Evolutionary conservation across 2,888 invertebrate genomes (phyloP).

Genomic region (Iphiclides podalirius): DNA sequence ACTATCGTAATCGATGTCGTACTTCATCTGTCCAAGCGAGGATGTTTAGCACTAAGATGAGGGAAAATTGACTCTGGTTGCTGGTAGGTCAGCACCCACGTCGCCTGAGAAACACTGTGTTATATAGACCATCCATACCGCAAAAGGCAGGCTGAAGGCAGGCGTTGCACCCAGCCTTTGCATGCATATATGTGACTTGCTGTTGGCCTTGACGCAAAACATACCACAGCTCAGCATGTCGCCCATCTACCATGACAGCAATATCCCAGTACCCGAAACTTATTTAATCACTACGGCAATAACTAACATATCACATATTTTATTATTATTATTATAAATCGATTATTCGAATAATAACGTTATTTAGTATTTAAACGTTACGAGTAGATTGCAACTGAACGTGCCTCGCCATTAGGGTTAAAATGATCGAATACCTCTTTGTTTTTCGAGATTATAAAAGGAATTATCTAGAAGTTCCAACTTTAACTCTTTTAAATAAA

Average conservation of each 20-base stretch:
- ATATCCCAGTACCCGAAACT: conserved; percentile 36
- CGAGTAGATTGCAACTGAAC: conserved; percentile 37
- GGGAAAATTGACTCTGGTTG: conserved; percentile 78
- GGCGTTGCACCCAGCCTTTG: conserved; percentile 26
- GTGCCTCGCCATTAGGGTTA: conserved; percentile 42
- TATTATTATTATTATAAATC: conserved; percentile 38
- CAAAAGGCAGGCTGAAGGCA: conserved; percentile 23
- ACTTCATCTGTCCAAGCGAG: conserved; percentile 70
- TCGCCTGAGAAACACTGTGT: conserved; percentile 65
- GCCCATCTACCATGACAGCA: conserved; percentile 45
- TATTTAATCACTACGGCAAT: conserved; percentile 49
- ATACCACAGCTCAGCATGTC: conserved; percentile 57
- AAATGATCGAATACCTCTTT: conserved; percentile 14
- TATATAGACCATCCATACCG: conserved; percentile 55
- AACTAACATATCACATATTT: conserved; percentile 67
- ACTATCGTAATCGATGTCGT: conserved; percentile 71
- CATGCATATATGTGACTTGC: conserved; percentile 37
- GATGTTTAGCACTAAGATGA: conserved; percentile 72
- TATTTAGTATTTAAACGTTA: conserved; percentile 56
- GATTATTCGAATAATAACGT: conserved; percentile 54
- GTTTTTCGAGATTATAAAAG: neutral
- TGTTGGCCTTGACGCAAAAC: conserved; percentile 45
- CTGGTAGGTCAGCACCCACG: conserved; percentile 57
- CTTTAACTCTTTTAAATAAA: neutral
- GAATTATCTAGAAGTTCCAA: neutral